phyloP scores from a whole-genome alignment of 2,797 vertebrate genomes.

The Hydrocynus forskahlii region DNA sequence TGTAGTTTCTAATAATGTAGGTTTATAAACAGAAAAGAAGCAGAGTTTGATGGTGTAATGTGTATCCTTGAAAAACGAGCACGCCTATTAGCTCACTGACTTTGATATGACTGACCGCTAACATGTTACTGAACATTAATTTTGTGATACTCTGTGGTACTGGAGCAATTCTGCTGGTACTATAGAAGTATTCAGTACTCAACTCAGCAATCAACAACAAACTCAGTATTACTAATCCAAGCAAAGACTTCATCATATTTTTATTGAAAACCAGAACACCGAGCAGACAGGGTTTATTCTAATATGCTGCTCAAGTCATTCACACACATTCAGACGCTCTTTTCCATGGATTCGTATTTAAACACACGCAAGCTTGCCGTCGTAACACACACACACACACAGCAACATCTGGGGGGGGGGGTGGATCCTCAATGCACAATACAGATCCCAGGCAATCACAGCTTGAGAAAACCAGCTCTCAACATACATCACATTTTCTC shows the following conservation, averaged over 20 bases:
- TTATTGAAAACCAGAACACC: constrained; percentile 67
- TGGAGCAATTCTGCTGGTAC: background rate
- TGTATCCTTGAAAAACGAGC: background rate
- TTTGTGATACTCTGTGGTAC: too few species aligned
- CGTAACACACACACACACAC: constrained; percentile 18
- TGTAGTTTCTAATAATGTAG: too few species aligned
- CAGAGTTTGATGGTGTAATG: too few species aligned
- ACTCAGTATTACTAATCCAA: background rate
- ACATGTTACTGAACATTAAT: too few species aligned
- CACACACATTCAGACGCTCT: constrained; percentile 21
- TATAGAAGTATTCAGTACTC: background rate
- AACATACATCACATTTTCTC: constrained; percentile 35
- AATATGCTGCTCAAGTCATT: constrained; percentile 48
- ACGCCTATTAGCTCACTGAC: background rate
- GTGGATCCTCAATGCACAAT: background rate
- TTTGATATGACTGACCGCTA: too few species aligned
- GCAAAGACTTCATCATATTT: constrained; percentile 57
- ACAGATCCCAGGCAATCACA: constrained; percentile 46
- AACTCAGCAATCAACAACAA: background rate
- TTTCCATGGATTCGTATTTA: background rate
- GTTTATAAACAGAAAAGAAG: too few species aligned
- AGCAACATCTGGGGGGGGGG: constrained; percentile 1
- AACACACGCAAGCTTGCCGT: constrained; percentile 18
- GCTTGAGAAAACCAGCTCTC: constrained; percentile 57
- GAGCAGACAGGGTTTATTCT: constrained; percentile 63